Conservation (phyloP, 2,888 invertebrate species). For the Heliconius sara region DNA sequence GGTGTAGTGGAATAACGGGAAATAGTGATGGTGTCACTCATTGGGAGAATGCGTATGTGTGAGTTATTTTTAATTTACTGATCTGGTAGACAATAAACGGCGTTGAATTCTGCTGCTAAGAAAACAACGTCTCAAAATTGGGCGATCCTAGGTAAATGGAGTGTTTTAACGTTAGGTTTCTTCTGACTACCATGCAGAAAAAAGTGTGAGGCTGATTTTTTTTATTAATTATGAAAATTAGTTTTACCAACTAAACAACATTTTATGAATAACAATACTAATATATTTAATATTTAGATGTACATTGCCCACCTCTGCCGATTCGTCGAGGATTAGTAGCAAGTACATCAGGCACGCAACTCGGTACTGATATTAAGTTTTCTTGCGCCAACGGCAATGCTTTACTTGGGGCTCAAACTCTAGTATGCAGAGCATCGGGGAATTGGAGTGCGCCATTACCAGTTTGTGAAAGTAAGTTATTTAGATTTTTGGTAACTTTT, state of each 20-base stretch:
- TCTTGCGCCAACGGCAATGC: conserved; percentile 92
- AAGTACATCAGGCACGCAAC: conserved; percentile 87
- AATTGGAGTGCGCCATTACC: conserved; percentile 94
- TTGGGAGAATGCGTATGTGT: too few species aligned
- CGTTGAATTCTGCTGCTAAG: too few species aligned
- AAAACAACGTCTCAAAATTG: too few species aligned
- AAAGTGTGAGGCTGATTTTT: neutral
- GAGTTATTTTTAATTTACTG: too few species aligned
- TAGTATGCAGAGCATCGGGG: conserved; percentile 91
- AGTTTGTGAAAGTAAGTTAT: conserved; percentile 89
- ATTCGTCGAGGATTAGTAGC: conserved; percentile 89
- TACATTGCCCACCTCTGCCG: conserved; percentile 91
- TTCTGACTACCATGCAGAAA: too few species aligned
- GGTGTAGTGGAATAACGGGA: too few species aligned
- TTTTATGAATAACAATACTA: neutral
- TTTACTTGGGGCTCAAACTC: conserved; percentile 89
- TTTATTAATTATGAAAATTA: neutral
- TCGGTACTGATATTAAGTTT: conserved; percentile 89
- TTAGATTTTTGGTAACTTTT: neutral
- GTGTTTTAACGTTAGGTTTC: too few species aligned
- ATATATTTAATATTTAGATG: conserved; percentile 69
- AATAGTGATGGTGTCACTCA: too few species aligned
- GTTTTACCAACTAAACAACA: neutral
- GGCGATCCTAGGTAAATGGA: too few species aligned
- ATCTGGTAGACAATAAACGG: too few species aligned